Conservation (phyloP, 1,140 invertebrate genomes). For the Arion vulgaris region DNA sequence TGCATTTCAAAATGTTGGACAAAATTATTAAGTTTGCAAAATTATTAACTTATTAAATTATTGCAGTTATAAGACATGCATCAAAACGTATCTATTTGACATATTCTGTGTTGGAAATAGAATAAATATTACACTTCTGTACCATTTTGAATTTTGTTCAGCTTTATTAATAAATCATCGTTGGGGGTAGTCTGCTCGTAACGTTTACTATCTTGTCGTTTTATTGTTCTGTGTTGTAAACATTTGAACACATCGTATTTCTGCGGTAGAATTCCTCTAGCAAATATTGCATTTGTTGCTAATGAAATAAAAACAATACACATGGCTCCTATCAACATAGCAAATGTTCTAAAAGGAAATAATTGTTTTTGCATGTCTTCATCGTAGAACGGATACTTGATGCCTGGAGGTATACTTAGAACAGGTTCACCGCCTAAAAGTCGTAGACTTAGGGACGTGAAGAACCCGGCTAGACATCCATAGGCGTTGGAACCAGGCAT, state of each 20-base stretch:
- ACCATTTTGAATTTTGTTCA: too few species aligned
- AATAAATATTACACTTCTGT: too few species aligned
- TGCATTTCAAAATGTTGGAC: too few species aligned
- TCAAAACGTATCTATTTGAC: too few species aligned
- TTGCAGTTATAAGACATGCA: too few species aligned
- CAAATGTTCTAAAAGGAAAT: conserved; percentile 61
- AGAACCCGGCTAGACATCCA: conserved; percentile 86
- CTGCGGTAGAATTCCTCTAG: conserved; percentile 21
- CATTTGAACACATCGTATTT: conserved; percentile 43
- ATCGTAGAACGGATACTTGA: conserved; percentile 89
- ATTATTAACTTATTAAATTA: too few species aligned
- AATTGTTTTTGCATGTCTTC: conserved; percentile 72
- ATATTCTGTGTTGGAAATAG: too few species aligned
- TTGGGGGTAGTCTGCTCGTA: not conserved
- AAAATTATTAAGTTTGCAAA: too few species aligned
- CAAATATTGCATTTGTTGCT: conserved; percentile 50
- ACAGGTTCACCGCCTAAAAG: conserved; percentile 88
- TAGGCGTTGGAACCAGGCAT: conserved; percentile 86
- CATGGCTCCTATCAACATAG: conserved; percentile 51
- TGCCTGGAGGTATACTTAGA: conserved; percentile 84
- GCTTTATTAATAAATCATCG: too few species aligned
- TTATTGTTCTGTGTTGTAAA: conserved; percentile 27
- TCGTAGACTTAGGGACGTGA: conserved; percentile 88
- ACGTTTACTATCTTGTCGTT: not conserved
- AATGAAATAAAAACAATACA: conserved; percentile 50